Evolutionary conservation across 2,888 invertebrate species (phyloP).

Genomic region (Malachius bipustulatus): DNA sequence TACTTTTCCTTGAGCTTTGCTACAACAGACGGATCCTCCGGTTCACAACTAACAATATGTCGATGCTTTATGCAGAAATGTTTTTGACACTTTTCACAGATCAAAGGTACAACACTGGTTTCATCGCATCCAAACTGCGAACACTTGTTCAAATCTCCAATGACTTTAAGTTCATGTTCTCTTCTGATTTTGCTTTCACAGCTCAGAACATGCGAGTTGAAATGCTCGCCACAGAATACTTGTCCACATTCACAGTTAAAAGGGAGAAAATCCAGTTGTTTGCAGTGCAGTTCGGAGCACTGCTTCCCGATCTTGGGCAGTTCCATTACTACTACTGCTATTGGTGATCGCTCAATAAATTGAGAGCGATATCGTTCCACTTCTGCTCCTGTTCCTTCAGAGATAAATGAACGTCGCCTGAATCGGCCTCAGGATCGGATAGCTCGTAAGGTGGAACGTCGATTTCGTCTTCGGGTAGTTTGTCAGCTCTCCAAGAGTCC

Average conservation of each 20-base stretch:
- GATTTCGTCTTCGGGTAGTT: constrained; percentile 74
- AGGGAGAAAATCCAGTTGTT: constrained; percentile 61
- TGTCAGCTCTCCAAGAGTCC: constrained; percentile 77
- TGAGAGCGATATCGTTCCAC: constrained; percentile 46
- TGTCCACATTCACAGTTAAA: constrained; percentile 51
- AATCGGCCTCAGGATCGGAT: constrained; percentile 87
- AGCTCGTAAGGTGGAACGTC: constrained; percentile 74
- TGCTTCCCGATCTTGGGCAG: constrained; percentile 59
- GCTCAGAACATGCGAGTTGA: constrained; percentile 42
- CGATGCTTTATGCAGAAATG: constrained; percentile 63
- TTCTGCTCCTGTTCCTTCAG: constrained; percentile 75
- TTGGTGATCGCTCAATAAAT: constrained; percentile 42
- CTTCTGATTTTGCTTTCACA: constrained; percentile 32
- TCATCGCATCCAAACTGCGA: constrained; percentile 45
- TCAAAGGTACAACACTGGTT: constrained; percentile 50
- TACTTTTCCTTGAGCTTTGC: constrained; percentile 45
- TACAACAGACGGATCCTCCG: constrained; percentile 40
- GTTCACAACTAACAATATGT: constrained; percentile 29
- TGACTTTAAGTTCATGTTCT: constrained; percentile 21
- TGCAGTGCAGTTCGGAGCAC: constrained; percentile 49
- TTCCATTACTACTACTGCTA: constrained; percentile 57
- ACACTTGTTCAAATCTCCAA: constrained; percentile 41
- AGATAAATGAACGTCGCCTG: constrained; percentile 81
- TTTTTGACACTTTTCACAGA: constrained; percentile 51
- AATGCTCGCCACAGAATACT: constrained; percentile 58